Conservation (phyloP, 1,140 invertebrate species). For the Drosophila simulans region DNA sequence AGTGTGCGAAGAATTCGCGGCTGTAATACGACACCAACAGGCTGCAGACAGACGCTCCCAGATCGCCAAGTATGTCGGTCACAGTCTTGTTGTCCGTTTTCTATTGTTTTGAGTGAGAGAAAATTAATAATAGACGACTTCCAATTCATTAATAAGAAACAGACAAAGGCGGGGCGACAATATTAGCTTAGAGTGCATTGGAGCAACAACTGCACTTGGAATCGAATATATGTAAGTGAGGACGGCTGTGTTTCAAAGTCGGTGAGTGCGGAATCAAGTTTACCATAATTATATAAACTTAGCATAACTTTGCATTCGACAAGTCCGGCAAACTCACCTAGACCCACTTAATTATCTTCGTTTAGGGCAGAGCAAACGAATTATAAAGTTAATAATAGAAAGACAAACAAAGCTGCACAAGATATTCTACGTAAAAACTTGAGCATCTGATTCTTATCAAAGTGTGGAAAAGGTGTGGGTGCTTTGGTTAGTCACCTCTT, state of each 20-base stretch:
- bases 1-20: slow-evolving; percentile 51
- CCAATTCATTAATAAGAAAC: slow-evolving; percentile 51
- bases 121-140: slow-evolving; percentile 29
- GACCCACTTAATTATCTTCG: slow-evolving; percentile 71
- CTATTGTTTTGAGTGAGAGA: slow-evolving; percentile 30
- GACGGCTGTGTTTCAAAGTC: slow-evolving; percentile 22
- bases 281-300: slow-evolving; percentile 51
- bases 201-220: slow-evolving; percentile 29
- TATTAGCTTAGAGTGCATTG: slow-evolving; percentile 17
- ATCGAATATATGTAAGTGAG: slow-evolving; percentile 15
- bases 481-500: slow-evolving; percentile 28
- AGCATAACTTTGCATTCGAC: slow-evolving; percentile 67
- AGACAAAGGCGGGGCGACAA: slow-evolving; percentile 23
- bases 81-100: slow-evolving; percentile 39
- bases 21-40: slow-evolving; percentile 48
- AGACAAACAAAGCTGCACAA: slow-evolving; percentile 45
- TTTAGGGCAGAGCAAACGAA: slow-evolving; percentile 37
- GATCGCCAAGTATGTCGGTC: slow-evolving; percentile 66
- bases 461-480: slow-evolving; percentile 19
- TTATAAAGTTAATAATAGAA: slow-evolving; percentile 40
- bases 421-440: slow-evolving; percentile 15
- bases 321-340: slow-evolving; percentile 36
- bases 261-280: slow-evolving; percentile 50
- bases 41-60: slow-evolving; percentile 56
- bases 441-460: slow-evolving; percentile 47